A percentile compares a stretch with the other conserved stretches of the same genome.
Evolutionary conservation across 2,797 vertebrate genomes (phyloP).

Genomic region (Mallotus villosus): DNA sequence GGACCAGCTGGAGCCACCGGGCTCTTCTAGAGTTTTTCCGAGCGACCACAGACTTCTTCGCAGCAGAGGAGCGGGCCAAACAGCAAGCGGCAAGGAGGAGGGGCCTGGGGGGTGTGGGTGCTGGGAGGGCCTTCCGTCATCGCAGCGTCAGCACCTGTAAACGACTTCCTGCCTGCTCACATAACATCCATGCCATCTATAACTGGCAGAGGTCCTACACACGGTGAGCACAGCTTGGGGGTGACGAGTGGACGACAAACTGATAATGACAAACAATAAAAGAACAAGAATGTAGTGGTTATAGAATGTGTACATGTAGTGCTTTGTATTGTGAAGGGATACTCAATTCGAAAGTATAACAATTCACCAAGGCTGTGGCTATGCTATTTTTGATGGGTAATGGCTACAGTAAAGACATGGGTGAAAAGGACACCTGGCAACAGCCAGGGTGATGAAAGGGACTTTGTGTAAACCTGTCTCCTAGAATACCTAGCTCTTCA

Average conservation of each 20-base stretch:
- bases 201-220: slow-evolving; percentile 86
- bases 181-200: slow-evolving; percentile 83
- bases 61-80: slow-evolving; percentile 76
- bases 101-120: slow-evolving; percentile 61
- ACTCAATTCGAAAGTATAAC: background rate
- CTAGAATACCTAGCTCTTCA: background rate
- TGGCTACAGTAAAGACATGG: background rate
- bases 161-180: slow-evolving; percentile 74
- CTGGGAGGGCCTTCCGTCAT: slow-evolving; percentile 66
- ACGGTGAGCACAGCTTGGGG: slow-evolving; percentile 61
- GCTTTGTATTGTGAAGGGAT: background rate
- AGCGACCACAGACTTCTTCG: slow-evolving; percentile 80
- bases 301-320: background rate
- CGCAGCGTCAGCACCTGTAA: slow-evolving; percentile 80
- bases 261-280: slow-evolving; percentile 22
- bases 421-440: no score
- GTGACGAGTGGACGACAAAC: slow-evolving; percentile 6
- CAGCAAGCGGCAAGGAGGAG: slow-evolving; percentile 70
- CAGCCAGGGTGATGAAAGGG: no score
- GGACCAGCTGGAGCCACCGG: slow-evolving; percentile 77
- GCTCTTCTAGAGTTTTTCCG: slow-evolving; percentile 81
- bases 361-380: background rate
- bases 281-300: background rate
- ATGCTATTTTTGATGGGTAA: background rate
- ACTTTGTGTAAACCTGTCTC: no score